A percentile compares a stretch with the other conserved stretches of the same genome.
Conservation (phyloP, 2,888 invertebrate genomes). For the Platerodrilus igneus region DNA sequence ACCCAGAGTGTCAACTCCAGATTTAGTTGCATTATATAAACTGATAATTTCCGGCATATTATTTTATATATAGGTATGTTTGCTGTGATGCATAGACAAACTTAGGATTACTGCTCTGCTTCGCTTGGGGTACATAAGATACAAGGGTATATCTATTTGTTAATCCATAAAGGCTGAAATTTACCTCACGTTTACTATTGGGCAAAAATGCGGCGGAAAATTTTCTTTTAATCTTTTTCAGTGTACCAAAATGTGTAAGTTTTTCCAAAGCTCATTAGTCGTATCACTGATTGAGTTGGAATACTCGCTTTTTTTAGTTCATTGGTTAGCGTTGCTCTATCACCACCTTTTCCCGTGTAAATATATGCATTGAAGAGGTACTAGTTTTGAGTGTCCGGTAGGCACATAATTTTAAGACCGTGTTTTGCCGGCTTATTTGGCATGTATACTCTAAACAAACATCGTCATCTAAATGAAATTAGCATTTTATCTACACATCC, state of each 20-base stretch:
- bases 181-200: slow-evolving; percentile 16
- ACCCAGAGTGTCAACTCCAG: too few relatives aligned
- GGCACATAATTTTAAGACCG: slow-evolving; percentile 28
- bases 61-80: too few relatives aligned
- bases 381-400: slow-evolving; percentile 24
- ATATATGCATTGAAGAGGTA: slow-evolving; percentile 27
- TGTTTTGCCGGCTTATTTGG: slow-evolving; percentile 32
- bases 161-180: slow-evolving; percentile 23
- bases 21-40: too few relatives aligned
- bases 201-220: slow-evolving; percentile 31
- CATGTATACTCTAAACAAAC: slow-evolving; percentile 15
- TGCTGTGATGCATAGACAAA: too few relatives aligned
- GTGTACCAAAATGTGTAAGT: slow-evolving; percentile 24
- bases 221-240: slow-evolving; percentile 32
- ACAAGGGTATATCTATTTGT: slow-evolving; percentile 22
- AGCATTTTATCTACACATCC: slow-evolving; percentile 11
- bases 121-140: too few relatives aligned
- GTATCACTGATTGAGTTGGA: slow-evolving; percentile 25
- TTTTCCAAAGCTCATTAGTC: slow-evolving; percentile 20
- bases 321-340: slow-evolving; percentile 12
- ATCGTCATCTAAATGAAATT: slow-evolving; percentile 10
- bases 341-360: slow-evolving; percentile 26
- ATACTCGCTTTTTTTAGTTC: slow-evolving; percentile 23
- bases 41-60: too few relatives aligned
- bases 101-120: too few relatives aligned